Conservation (phyloP, 2,797 vertebrate species). For the Agapornis canus region DNA sequence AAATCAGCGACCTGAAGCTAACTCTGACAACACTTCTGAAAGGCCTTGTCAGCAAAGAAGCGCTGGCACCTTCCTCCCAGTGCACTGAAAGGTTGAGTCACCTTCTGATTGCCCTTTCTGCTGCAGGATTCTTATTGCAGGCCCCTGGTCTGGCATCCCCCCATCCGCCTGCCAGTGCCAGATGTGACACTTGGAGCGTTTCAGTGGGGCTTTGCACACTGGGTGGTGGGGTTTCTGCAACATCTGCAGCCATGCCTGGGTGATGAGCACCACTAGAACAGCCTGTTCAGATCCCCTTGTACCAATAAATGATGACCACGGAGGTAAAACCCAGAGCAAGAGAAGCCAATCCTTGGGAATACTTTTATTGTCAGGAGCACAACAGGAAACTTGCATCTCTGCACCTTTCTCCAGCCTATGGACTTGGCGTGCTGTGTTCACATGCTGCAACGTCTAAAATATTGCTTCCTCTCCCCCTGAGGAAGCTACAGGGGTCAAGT, state of each 20-base stretch:
- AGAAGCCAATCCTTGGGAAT: neutral
- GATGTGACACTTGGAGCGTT: neutral
- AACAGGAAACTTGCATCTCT: neutral
- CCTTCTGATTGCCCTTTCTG: neutral
- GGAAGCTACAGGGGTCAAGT: neutral
- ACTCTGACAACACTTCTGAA: neutral
- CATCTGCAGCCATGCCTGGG: neutral
- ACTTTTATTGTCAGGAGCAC: neutral
- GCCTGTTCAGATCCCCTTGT: neutral
- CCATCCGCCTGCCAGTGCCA: neutral
- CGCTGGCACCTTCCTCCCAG: neutral
- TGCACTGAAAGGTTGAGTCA: neutral
- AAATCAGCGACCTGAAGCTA: neutral
- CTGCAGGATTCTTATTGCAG: neutral
- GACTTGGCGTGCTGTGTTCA: rapidly evolving
- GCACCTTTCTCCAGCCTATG: neutral
- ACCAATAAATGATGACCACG: neutral
- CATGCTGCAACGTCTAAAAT: neutral
- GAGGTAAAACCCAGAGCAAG: neutral
- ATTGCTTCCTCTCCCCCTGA: neutral
- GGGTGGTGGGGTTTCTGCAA: neutral
- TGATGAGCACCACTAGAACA: neutral
- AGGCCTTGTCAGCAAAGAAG: neutral
- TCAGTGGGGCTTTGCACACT: neutral
- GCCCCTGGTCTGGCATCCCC: neutral